These are phyloP conservation scores for Eupithecia insigniata DNA, from an alignment of 2,888 invertebrate species.

Conservation along the genomic window DNA sequence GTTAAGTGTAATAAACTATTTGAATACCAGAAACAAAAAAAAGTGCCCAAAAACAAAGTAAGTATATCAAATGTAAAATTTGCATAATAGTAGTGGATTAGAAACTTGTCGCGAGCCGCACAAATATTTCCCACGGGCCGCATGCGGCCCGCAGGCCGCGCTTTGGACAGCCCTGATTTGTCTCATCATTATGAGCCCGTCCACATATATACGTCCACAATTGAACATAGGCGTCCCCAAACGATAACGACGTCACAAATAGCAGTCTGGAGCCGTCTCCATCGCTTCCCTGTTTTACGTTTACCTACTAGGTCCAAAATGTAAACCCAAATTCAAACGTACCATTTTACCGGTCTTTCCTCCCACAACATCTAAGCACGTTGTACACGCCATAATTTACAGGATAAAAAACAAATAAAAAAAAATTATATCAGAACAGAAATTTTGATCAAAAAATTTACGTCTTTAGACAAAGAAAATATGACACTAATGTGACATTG, in stretches of 20 bases:
- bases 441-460: constrained; percentile 34
- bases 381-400: constrained; percentile 64
- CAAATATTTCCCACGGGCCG: too few species aligned
- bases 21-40: too few species aligned
- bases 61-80: too few species aligned
- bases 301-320: neutral
- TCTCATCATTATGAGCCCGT: too few species aligned
- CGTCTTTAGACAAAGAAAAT: constrained; percentile 4
- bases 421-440: too few species aligned
- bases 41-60: too few species aligned
- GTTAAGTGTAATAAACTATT: too few species aligned
- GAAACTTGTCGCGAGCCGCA: too few species aligned
- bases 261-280: neutral
- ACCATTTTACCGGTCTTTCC: constrained; percentile 64
- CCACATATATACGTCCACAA: neutral
- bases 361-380: constrained; percentile 58
- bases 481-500: constrained; percentile 33
- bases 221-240: neutral
- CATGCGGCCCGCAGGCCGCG: too few species aligned
- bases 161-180: too few species aligned
- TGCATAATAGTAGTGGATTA: too few species aligned
- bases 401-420: constrained; percentile 33
- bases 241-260: too few species aligned
- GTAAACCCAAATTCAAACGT: neutral
- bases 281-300: neutral